Conservation (phyloP, 2,888 invertebrate species). For the Sussaba pulchella region DNA sequence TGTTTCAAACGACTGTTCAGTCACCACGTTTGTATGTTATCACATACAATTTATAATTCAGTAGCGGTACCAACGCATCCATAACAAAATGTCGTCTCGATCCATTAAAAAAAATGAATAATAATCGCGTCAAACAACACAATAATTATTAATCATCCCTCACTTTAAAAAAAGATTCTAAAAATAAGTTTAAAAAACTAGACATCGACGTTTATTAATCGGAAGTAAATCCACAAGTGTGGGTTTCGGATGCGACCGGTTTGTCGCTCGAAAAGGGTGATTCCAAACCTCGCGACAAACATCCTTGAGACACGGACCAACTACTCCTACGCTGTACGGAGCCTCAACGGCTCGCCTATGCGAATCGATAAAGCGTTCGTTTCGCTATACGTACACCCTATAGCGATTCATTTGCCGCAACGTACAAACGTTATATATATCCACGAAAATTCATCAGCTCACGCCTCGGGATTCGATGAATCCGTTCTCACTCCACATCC, state of each 20-base stretch:
- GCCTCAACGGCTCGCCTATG: not conserved
- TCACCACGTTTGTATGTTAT: too few species aligned
- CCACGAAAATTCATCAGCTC: not conserved
- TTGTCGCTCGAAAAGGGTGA: not conserved
- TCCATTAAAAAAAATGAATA: too few species aligned
- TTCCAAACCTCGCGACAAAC: not conserved
- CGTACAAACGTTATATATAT: not conserved
- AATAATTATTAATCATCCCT: not conserved
- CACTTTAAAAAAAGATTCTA: not conserved
- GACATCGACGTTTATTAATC: conserved; percentile 15
- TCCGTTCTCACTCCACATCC: conserved; percentile 3
- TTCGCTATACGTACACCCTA: not conserved
- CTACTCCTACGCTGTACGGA: conserved; percentile 1
- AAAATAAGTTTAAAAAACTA: too few species aligned
- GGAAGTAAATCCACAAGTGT: not conserved
- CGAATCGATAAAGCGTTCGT: conserved; percentile 34
- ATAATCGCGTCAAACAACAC: too few species aligned
- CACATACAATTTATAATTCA: too few species aligned
- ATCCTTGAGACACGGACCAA: not conserved
- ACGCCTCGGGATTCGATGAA: conserved; percentile 8
- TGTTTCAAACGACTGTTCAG: too few species aligned
- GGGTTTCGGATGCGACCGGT: conserved; percentile 10
- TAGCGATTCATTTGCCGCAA: conserved; percentile 14
- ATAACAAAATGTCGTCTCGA: too few species aligned
- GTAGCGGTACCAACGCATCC: too few species aligned